Base-by-base conservation (phyloP, 2,888 invertebrate genomes). In the Operophtera brumata region DNA sequence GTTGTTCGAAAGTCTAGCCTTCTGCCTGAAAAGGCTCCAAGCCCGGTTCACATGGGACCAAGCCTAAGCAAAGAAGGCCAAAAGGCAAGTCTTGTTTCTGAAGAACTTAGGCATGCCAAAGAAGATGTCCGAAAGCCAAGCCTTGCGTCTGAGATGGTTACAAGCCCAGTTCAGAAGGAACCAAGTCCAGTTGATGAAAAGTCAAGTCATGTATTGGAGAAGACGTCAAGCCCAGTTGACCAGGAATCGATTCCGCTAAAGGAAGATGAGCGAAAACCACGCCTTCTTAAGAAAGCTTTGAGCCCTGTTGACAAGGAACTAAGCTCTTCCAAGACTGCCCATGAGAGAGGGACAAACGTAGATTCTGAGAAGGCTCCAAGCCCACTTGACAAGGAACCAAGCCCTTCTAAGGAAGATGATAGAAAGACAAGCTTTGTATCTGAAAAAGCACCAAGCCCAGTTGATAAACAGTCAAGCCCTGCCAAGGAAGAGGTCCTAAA, bases 391-490 rank as follows among this genome's bases (percentile, higher is more conserved):
- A 25, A 26, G 10, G 48, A 55, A 11, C n/a, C 40, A 8, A 63
- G 52, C 28, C 55, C 59, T 34, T 28, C 37, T n/a, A 41, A 43
- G 10, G 36, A 32, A 7, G 59, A 47, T 9, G 59, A 55, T 0
- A 58, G 57, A 28, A 54, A 32, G 12, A 10, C 42, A 34, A 54
- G 57, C 20, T 50, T 45, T 10, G 49, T 36, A 8, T 37, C 26
- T 1, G 55, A 61, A 0, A 61, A 62, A 20, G 45, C 46, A 6
- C 12, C 54, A 0, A 65, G 46, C 14, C 50, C 35, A 0, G 47
- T 50, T 6, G 54, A 67, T 0, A 56, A 49, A 4, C 35, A 13
- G 20, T 42, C n/a, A 20, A 65, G 61, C 54, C 56, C 47, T 0
- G 32, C 36, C 0, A 48, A 61, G 7, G 32, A 8, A 4, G 54